These are phyloP conservation scores for Pristionchus maxplancki DNA, from an alignment of 2,888 invertebrate species.

Conservation along the genomic window DNA sequence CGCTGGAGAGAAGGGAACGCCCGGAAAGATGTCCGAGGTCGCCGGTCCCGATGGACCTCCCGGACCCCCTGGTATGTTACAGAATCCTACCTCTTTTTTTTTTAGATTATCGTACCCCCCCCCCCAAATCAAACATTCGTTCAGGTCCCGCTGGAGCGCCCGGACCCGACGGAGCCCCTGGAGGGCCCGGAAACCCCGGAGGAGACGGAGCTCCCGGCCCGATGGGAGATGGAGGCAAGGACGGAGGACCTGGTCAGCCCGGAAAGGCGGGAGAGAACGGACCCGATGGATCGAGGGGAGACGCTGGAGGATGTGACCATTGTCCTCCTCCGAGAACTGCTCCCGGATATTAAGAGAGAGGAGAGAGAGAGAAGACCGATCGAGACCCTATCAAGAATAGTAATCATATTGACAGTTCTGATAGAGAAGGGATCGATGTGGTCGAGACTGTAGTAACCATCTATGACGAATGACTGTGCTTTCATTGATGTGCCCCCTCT, in stretches of 20 bases:
- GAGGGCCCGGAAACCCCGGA: constrained; percentile 66
- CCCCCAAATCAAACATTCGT: background rate
- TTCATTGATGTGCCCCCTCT: constrained; percentile 19
- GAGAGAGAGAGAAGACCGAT: background rate
- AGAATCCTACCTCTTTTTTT: background rate
- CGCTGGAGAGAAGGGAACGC: constrained; percentile 50
- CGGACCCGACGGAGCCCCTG: constrained; percentile 66
- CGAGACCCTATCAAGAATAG: constrained; percentile 25
- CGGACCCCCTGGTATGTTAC: constrained; percentile 50
- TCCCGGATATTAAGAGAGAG: constrained; percentile 44
- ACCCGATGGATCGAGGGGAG: constrained; percentile 56
- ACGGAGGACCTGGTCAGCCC: constrained; percentile 49
- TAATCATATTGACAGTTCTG: constrained; percentile 43
- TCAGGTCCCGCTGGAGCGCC: constrained; percentile 67
- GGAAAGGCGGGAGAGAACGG: constrained; percentile 57
- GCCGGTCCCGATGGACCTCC: constrained; percentile 53
- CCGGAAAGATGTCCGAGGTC: constrained; percentile 51
- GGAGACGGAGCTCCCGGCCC: constrained; percentile 62
- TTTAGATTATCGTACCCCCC: background rate
- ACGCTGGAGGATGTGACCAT: constrained; percentile 50
- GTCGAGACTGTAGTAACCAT: background rate
- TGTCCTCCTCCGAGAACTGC: constrained; percentile 51
- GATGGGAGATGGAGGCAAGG: constrained; percentile 52
- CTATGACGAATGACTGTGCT: constrained; percentile 27
- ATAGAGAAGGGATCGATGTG: background rate